Base-by-base conservation (phyloP, 2,888 invertebrate genomes). In the Venusia cambrica region DNA sequence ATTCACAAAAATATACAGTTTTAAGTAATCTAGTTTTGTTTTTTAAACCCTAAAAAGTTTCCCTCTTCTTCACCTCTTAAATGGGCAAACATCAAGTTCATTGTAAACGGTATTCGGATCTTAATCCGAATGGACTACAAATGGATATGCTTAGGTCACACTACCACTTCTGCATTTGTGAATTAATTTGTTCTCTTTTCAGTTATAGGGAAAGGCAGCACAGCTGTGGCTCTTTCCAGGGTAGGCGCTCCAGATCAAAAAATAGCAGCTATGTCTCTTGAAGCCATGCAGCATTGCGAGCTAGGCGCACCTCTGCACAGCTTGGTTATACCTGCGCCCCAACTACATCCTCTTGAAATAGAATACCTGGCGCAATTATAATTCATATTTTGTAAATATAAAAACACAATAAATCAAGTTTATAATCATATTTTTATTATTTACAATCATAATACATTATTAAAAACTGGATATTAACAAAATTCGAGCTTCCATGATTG, bases 251-350 rank as follows among this genome's bases (percentile, higher is more conserved):
- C 92, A 6, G 92, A 93, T 60, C 96, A 97, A 79, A 83, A 90
- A 62, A 95, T 99, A 55, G 80, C 90, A 5, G 93, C 91, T 17
- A 92, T 92, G 61, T 89, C 93, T 4, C 79, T 99, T 43, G 73
- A 89, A 45, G 89, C 93, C 48, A 94, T 99, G 95, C 76, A 87
- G 27, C 61, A 78, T 8, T 74, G 76, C 21, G 92, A 95, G 62
- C 85, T 99, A 45, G 99, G 99, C 2, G 88, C 90, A 16, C 99
- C 99, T 1, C 89, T 99, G 20, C 99, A 99, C 83, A 98, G 97
- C 20, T 88, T 99, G 20, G 92, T 99, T 31, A 92, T 99, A 60
- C 92, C 95, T 41, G 95, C 94, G 18, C 89, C 92, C 50, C 76
- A 83, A 39, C 85, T 98, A 71, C 99, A 99, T 89, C 97, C 97